A percentile compares a stretch with the other conserved stretches of the same genome.
phyloP scores from a whole-genome alignment of 2,888 invertebrate genomes.

The Xylota sylvarum region DNA sequence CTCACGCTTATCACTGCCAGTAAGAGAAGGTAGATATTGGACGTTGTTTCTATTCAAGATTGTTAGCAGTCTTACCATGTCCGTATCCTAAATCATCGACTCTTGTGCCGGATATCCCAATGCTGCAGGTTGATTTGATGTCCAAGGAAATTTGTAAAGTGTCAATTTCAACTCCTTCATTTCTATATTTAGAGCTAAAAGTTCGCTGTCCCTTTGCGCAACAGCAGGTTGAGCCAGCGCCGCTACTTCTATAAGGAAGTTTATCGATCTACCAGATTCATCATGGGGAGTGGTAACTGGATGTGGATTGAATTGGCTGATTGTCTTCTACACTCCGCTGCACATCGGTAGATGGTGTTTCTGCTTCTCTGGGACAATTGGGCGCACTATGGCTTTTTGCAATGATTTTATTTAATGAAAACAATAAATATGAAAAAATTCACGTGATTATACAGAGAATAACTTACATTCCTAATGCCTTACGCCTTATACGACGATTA shows the following conservation, averaged over 20 bases:
- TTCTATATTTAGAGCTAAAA: neutral
- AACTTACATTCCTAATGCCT: too few species aligned
- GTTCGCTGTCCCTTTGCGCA: conserved; percentile 1
- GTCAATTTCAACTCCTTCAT: conserved; percentile 1
- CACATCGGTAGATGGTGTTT: neutral
- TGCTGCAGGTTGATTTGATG: conserved; percentile 5
- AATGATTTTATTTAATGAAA: too few species aligned
- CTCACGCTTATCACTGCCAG: too few species aligned
- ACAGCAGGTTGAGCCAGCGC: conserved; percentile 8
- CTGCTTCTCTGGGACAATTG: neutral
- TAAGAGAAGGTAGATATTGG: too few species aligned
- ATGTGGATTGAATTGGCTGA: conserved; percentile 12
- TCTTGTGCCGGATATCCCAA: neutral
- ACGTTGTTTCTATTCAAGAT: too few species aligned
- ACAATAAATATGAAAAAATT: too few species aligned
- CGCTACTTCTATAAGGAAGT: neutral
- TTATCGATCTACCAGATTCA: conserved; percentile 4
- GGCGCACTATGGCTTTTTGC: too few species aligned
- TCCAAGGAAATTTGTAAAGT: neutral
- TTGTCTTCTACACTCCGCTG: conserved; percentile 3
- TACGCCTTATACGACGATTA: too few species aligned
- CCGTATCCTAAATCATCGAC: too few species aligned
- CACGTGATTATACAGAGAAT: too few species aligned
- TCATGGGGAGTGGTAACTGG: conserved; percentile 1
- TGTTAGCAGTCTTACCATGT: too few species aligned